phyloP scores from a whole-genome alignment of 2,113 vertebrate genomes.

The Crotalus tigris region DNA sequence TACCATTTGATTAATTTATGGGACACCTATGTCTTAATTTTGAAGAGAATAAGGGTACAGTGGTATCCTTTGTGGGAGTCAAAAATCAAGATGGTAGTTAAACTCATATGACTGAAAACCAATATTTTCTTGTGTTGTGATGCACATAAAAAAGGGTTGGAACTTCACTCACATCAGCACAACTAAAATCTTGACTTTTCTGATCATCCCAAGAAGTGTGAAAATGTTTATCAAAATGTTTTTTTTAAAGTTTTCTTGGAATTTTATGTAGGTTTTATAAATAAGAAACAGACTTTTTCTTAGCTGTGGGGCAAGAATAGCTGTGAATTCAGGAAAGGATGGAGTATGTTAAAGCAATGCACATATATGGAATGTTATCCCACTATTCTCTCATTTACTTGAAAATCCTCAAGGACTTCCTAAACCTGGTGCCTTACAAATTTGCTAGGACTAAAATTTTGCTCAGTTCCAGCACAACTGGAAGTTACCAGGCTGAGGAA shows the following conservation, averaged over 20 bases:
- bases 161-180: neutral
- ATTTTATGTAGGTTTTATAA: neutral
- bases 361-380: neutral
- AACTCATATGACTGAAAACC: neutral
- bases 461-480: neutral
- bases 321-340: neutral
- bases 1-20: neutral
- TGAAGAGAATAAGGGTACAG: neutral
- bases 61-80: neutral
- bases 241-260: neutral
- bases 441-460: neutral
- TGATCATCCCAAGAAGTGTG: neutral
- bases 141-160: neutral
- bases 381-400: neutral
- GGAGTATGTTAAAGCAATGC: neutral
- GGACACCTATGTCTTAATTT: neutral
- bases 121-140: neutral
- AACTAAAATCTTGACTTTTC: neutral
- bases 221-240: neutral
- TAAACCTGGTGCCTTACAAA: neutral
- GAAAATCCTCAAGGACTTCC: neutral
- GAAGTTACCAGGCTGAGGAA: neutral
- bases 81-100: neutral
- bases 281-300: neutral
- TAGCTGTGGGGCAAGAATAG: neutral